Conservation (phyloP, 1,140 invertebrate genomes). For the Leptopilina clavipes region DNA sequence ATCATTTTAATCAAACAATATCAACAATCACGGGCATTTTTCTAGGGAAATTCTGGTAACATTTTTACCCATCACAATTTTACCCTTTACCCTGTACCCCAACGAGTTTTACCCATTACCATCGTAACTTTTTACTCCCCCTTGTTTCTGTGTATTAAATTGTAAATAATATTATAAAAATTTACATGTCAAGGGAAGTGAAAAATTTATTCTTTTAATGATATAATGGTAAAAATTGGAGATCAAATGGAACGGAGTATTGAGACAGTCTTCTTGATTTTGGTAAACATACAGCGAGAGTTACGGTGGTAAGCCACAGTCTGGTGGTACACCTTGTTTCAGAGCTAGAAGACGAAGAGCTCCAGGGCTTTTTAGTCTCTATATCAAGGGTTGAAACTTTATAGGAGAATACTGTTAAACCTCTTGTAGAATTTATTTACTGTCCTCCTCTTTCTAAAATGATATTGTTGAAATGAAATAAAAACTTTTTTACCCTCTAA, state of each 20-base stretch:
- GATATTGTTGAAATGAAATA: not conserved
- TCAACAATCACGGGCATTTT: too few species aligned
- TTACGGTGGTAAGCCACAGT: slow-evolving; percentile 28
- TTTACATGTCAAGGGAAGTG: not conserved
- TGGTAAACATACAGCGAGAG: slow-evolving; percentile 17
- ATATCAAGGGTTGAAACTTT: slow-evolving; percentile 9
- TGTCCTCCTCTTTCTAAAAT: not conserved
- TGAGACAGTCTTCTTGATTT: slow-evolving; percentile 13
- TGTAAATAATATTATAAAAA: too few species aligned
- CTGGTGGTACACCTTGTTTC: slow-evolving; percentile 31
- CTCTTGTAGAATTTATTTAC: not conserved
- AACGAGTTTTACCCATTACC: too few species aligned
- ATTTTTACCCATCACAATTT: too few species aligned
- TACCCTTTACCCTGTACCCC: too few species aligned
- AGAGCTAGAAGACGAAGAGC: slow-evolving; percentile 25
- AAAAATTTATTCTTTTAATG: not conserved
- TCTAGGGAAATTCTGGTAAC: too few species aligned
- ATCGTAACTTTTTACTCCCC: too few species aligned
- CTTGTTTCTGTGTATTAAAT: too few species aligned
- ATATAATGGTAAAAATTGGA: not conserved
- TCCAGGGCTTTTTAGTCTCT: slow-evolving; percentile 8
- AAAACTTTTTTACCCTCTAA: too few species aligned
- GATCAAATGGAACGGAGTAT: slow-evolving; percentile 4
- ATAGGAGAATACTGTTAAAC: not conserved
- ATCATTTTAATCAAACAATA: too few species aligned